Conservation (phyloP, 2,797 vertebrate species). For the Parauchenoglanis punctatus region DNA sequence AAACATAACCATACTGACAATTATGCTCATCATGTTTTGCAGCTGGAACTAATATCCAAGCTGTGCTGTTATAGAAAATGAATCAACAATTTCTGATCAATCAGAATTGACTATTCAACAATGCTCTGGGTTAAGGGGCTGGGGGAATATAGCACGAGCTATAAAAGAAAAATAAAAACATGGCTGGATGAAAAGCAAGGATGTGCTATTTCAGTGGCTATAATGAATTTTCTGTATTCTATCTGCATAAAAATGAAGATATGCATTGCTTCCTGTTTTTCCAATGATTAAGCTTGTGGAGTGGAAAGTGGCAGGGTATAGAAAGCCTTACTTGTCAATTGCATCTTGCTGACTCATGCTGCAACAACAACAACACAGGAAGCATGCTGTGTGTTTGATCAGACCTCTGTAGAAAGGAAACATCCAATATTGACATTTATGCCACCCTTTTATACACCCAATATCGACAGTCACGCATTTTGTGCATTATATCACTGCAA, state of each 20-base stretch:
- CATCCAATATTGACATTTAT: conserved; percentile 22
- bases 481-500: background rate
- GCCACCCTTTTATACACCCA: background rate
- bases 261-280: conserved; percentile 14
- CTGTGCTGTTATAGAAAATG: background rate
- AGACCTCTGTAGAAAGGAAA: background rate
- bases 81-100: background rate
- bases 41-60: background rate
- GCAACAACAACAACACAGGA: conserved; percentile 17
- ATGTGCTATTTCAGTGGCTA: background rate
- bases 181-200: background rate
- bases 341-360: conserved; percentile 31
- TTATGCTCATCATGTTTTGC: background rate
- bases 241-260: background rate
- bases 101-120: background rate
- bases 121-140: no score
- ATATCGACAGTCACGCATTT: background rate
- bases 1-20: background rate
- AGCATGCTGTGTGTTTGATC: conserved; percentile 11
- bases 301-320: conserved; percentile 2
- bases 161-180: background rate
- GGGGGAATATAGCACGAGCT: background rate
- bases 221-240: background rate
- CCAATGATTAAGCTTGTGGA: background rate
- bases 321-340: conserved; percentile 5